These are phyloP conservation scores for Orientallactaga bullata DNA, from an alignment of 2,113 vertebrate genomes.

Conservation along the genomic window DNA sequence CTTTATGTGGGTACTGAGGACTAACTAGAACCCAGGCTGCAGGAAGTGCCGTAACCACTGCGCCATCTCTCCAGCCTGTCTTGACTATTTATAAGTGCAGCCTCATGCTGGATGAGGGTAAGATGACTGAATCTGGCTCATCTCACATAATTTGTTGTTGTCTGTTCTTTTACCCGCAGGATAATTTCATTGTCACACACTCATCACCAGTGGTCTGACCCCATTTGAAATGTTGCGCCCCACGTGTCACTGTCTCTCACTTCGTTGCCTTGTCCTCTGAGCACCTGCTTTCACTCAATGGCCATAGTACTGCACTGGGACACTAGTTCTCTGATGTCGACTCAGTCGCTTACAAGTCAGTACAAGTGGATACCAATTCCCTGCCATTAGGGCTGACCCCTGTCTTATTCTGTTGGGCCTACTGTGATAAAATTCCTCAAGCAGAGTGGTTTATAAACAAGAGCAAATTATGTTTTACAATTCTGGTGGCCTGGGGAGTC, in stretches of 20 bases:
- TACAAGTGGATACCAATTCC: background rate
- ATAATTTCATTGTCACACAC: background rate
- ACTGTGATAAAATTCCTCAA: background rate
- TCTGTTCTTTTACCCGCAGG: background rate
- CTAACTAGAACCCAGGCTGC: too few species aligned
- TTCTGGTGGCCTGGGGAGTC: background rate
- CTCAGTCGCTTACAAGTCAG: background rate
- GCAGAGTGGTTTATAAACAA: background rate
- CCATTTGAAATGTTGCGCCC: background rate
- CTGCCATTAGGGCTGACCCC: background rate
- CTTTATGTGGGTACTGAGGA: too few species aligned
- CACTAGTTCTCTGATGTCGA: background rate
- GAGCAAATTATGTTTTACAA: background rate
- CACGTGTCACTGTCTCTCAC: background rate
- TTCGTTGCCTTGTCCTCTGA: background rate
- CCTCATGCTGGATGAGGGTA: background rate
- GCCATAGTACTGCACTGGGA: background rate
- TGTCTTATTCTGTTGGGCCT: background rate
- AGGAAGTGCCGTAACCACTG: too few species aligned
- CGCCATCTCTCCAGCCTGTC: accelerated
- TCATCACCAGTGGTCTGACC: background rate
- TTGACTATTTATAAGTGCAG: background rate
- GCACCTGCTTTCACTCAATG: too few species aligned
- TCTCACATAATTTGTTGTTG: background rate
- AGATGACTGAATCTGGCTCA: background rate